Evolutionary conservation across 1,140 invertebrate genomes (phyloP), one percentile per base, ranked within the genome.

Genomic region (Panulirus ornatus): DNA sequence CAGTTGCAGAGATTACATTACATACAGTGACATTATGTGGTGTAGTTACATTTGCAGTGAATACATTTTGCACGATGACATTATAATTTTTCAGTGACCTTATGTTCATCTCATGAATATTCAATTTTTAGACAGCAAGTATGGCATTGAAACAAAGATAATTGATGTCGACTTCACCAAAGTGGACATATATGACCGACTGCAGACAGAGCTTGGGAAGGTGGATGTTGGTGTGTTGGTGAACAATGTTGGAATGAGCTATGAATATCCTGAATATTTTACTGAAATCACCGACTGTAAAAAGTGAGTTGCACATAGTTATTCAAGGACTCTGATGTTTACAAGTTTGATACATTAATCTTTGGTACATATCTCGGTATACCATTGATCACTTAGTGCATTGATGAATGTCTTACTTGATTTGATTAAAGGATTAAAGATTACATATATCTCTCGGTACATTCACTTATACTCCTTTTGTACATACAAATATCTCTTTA

Each of bases 221-320:
- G 94, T 99, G 1, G 97, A 99, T 93, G 96, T 99, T 89, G 98
- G 97, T 0, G 96, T 98, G 27, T 94, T 99, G 14, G 96, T 99
- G 6, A 99, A 99, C 94, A 99, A 99, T 94, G 98, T 99, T 0
- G 99, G 98, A 3, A 96, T 98, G 90, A 97, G 97, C 82, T 99
- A 99, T 94, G 94, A 96, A 0, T 96, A 97, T 94, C 98, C 98
- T n/a, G 97, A 98, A 93, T 96, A 97, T 92, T 97, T 98, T 93
- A 94, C 97, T 0, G 95, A 96, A 22, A 93, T 97, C 0, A 94
- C 95, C 9, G 95, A 97, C 81, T 92, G 79, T 38, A 27, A 58
- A 0, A 51, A 75, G 88, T 89, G n/a, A 84, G 88, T 75, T 0
- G 0, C n/a, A 30, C 2, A 8, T 30, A 8, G 14, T 38, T 40